Conservation (phyloP, 2,113 vertebrate genomes). For the Anguilla japonica region DNA sequence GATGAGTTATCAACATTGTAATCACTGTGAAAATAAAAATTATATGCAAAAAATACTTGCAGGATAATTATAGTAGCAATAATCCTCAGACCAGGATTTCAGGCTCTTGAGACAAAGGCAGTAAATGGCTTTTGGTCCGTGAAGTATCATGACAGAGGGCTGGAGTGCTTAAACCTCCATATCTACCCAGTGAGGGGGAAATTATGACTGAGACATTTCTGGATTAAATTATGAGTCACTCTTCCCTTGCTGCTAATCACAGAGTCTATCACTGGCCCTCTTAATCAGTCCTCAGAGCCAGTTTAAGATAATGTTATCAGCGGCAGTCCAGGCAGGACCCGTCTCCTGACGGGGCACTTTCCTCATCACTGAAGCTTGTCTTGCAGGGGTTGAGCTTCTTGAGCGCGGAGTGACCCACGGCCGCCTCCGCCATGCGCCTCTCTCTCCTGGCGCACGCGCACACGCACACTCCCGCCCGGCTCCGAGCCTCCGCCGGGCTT, state of each 20-base stretch:
- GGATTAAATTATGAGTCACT: slow-evolving; percentile 27
- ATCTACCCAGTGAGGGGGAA: slow-evolving; percentile 20
- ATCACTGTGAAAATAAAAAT: not conserved
- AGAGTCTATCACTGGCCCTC: slow-evolving; percentile 13
- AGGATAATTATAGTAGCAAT: not conserved
- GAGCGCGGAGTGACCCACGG: not conserved
- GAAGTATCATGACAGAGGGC: not conserved
- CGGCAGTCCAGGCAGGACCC: slow-evolving; percentile 17
- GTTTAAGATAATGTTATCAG: slow-evolving; percentile 39
- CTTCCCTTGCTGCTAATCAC: slow-evolving; percentile 33
- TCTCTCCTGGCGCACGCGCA: not conserved
- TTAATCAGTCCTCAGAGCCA: slow-evolving; percentile 29
- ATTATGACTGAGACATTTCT: slow-evolving; percentile 15
- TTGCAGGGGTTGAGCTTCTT: not conserved
- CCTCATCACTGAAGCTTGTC: slow-evolving; percentile 11
- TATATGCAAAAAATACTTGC: not conserved
- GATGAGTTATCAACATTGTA: slow-evolving; percentile 8
- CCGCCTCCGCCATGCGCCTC: not conserved
- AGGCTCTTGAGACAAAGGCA: slow-evolving; percentile 8
- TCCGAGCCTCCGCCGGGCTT: not conserved
- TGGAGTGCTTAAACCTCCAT: not conserved
- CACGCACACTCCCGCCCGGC: not conserved
- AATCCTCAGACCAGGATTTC: slow-evolving; percentile 1
- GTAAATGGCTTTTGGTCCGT: slow-evolving; percentile 6
- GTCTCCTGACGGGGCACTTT: slow-evolving; percentile 23